Percentiles rank a stretch among this genome's conserved stretches.
These are phyloP conservation scores for Apodemia duryi DNA, from an alignment of 2,888 invertebrate species.

Conservation along the genomic window DNA sequence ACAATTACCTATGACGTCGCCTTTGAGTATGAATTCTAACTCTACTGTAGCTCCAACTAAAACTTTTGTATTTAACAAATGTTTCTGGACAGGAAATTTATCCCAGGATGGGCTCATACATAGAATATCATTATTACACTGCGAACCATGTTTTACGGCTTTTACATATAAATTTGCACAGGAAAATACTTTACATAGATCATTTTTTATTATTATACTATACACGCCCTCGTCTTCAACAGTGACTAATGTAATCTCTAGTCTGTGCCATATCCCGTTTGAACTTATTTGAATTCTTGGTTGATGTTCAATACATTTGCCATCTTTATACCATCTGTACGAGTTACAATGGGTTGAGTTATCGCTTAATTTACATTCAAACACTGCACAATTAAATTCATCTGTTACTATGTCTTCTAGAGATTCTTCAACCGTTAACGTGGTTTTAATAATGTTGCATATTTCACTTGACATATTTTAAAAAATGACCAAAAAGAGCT, in stretches of 20 bases:
- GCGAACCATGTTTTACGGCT: constrained; percentile 19
- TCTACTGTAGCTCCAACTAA: constrained; percentile 31
- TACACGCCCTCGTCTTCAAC: constrained; percentile 39
- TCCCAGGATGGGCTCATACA: constrained; percentile 21
- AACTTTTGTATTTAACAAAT: constrained; percentile 32
- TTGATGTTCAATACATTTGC: constrained; percentile 27
- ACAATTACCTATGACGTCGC: constrained; percentile 22
- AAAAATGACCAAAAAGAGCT: no score
- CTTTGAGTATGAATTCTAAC: constrained; percentile 32
- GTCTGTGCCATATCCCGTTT: constrained; percentile 29
- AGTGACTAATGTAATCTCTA: constrained; percentile 33
- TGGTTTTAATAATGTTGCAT: constrained; percentile 20
- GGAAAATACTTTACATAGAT: constrained; percentile 26
- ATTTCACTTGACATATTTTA: constrained; percentile 25
- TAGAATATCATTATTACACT: constrained; percentile 25
- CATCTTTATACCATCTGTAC: constrained; percentile 39
- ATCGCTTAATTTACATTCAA: constrained; percentile 35
- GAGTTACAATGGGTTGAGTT: constrained; percentile 24
- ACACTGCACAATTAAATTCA: constrained; percentile 32
- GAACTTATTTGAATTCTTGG: constrained; percentile 30
- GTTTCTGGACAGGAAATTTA: constrained; percentile 26
- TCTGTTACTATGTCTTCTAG: constrained; percentile 34
- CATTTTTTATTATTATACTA: constrained; percentile 30
- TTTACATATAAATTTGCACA: constrained; percentile 36
- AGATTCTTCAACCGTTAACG: constrained; percentile 33